Evolutionary conservation across 1,140 invertebrate species (phyloP).

Genomic region (Notospermus geniculatus): DNA sequence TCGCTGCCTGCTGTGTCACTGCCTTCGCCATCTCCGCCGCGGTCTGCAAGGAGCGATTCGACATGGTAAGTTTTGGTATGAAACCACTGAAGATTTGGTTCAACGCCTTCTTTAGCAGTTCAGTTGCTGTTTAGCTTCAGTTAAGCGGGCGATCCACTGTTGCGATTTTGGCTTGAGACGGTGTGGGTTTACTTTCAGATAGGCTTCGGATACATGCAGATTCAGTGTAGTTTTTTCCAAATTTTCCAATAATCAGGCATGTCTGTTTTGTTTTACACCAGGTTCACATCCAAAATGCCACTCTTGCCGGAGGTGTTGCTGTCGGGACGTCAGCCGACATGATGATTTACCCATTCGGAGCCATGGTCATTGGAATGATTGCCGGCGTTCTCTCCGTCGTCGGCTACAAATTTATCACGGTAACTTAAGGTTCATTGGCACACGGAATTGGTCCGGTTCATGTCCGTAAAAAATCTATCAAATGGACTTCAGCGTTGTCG

Average conservation of each 20-base stretch:
- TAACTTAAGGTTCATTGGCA: conserved; percentile 46
- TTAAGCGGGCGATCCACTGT: no score
- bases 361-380: conserved; percentile 75
- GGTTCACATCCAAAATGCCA: conserved; percentile 59
- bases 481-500: no score
- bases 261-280: conserved; percentile 29
- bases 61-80: conserved; percentile 31
- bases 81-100: no score
- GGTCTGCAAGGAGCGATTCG: conserved; percentile 67
- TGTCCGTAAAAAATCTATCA: no score
- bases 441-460: no score
- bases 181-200: no score
- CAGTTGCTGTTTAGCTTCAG: no score
- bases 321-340: conserved; percentile 69
- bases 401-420: conserved; percentile 81
- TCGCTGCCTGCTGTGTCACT: conserved; percentile 75
- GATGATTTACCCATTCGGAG: conserved; percentile 79
- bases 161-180: no score
- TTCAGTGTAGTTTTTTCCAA: background rate
- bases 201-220: no score
- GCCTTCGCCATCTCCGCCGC: conserved; percentile 77
- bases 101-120: no score
- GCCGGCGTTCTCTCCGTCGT: conserved; percentile 79
- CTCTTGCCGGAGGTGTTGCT: conserved; percentile 62
- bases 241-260: background rate